Evolutionary conservation across 2,113 vertebrate species (phyloP).

Genomic region (Suricata suricatta): DNA sequence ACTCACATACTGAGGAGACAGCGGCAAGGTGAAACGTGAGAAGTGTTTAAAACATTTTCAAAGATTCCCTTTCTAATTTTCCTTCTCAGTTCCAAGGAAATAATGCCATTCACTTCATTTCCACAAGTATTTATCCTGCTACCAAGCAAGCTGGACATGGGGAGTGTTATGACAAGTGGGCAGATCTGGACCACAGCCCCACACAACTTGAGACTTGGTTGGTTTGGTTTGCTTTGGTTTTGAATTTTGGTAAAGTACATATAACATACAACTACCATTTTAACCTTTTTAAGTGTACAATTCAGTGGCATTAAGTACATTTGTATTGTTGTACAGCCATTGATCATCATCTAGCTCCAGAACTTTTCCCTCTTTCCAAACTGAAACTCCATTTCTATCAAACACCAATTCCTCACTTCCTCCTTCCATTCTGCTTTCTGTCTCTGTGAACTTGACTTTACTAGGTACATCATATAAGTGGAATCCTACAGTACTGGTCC

Average conservation of each 20-base stretch:
- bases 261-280: not conserved
- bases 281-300: not conserved
- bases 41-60: conserved; percentile 24
- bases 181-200: not conserved
- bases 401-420: not conserved
- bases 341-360: not conserved
- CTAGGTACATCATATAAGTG: not conserved
- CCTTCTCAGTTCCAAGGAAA: conserved; percentile 52
- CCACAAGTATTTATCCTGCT: not conserved
- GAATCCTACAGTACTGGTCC: not conserved
- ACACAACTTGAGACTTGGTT: not conserved
- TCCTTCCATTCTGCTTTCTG: not conserved
- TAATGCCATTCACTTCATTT: not conserved
- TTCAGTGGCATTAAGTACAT: not conserved
- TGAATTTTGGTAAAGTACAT: not conserved
- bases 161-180: fast-evolving
- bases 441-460: not conserved
- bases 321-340: not conserved
- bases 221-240: not conserved
- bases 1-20: not conserved
- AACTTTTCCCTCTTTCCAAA: not conserved
- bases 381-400: not conserved
- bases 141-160: not conserved
- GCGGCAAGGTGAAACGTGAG: conserved; percentile 61
- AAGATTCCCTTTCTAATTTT: conserved; percentile 56